phyloP scores from a whole-genome alignment of 1,140 invertebrate genomes.

The Cotesia typhae region DNA sequence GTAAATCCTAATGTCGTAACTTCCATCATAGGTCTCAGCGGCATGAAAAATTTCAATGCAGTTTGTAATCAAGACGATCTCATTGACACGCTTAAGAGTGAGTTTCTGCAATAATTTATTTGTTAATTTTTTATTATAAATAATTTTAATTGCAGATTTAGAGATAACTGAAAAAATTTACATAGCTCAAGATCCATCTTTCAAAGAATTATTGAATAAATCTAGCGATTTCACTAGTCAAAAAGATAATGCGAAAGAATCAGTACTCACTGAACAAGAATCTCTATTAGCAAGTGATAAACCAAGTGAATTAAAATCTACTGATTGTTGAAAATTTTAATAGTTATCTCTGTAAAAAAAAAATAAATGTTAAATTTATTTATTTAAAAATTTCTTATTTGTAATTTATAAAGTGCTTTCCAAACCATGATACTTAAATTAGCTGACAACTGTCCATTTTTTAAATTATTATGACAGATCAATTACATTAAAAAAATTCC shows the following conservation, averaged over 20 bases:
- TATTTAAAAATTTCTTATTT: no score
- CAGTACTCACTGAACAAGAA: slow-evolving; percentile 17
- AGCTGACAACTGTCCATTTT: no score
- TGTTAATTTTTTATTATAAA: background rate
- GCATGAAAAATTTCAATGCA: slow-evolving; percentile 45
- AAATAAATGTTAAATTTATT: background rate
- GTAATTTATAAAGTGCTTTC: no score
- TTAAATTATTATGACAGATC: no score
- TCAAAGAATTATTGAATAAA: slow-evolving; percentile 7
- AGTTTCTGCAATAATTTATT: slow-evolving; percentile 32
- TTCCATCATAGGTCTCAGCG: slow-evolving; percentile 45
- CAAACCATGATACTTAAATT: no score
- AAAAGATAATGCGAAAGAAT: background rate
- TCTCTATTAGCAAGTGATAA: slow-evolving; percentile 15
- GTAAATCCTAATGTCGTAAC: slow-evolving; percentile 45
- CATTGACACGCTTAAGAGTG: slow-evolving; percentile 35
- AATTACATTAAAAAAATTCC: no score
- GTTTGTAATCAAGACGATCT: slow-evolving; percentile 50
- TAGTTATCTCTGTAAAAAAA: background rate
- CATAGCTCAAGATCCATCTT: slow-evolving; percentile 29
- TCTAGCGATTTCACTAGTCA: background rate
- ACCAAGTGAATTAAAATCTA: background rate
- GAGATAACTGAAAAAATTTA: slow-evolving; percentile 29
- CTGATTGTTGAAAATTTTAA: no score
- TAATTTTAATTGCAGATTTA: slow-evolving; percentile 29